These are phyloP conservation scores for Tricholauxania praeusta DNA, from an alignment of 2,888 invertebrate species.

Conservation along the genomic window DNA sequence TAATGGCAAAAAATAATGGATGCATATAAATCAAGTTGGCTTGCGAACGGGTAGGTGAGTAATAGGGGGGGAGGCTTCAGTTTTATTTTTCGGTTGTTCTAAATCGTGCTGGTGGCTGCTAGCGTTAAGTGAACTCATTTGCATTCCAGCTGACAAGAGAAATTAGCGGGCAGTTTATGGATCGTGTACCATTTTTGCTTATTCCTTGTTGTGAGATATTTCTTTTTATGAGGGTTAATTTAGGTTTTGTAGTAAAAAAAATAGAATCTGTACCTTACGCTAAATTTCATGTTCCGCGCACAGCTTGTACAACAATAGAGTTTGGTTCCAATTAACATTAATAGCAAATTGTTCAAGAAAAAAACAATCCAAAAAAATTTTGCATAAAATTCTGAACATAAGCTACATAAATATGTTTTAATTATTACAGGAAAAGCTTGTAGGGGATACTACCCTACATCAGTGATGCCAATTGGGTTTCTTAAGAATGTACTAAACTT, in stretches of 20 bases:
- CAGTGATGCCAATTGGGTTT: too few relatives aligned
- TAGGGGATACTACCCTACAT: too few relatives aligned
- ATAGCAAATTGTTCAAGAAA: too few relatives aligned
- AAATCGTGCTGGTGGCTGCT: background rate
- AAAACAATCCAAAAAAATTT: too few relatives aligned
- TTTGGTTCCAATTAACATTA: too few relatives aligned
- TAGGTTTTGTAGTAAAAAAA: background rate
- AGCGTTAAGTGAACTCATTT: slow-evolving; percentile 32
- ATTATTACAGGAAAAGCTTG: too few relatives aligned
- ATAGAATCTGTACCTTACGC: background rate
- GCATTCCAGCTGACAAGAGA: slow-evolving; percentile 27
- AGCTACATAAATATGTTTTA: too few relatives aligned
- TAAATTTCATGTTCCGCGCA: background rate
- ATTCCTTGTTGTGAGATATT: background rate
- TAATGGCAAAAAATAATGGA: slow-evolving; percentile 38
- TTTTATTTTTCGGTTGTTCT: too few relatives aligned
- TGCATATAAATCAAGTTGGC: slow-evolving; percentile 39
- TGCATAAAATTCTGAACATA: too few relatives aligned
- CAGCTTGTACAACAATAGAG: background rate
- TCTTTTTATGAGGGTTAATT: background rate
- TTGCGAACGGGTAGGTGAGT: slow-evolving; percentile 1
- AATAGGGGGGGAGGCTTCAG: background rate
- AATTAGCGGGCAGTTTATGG: slow-evolving; percentile 32
- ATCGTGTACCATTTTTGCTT: slow-evolving; percentile 9
- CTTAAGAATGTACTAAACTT: too few relatives aligned